Evolutionary conservation across 2,797 vertebrate genomes (phyloP).

Genomic region (Anabas testudineus): DNA sequence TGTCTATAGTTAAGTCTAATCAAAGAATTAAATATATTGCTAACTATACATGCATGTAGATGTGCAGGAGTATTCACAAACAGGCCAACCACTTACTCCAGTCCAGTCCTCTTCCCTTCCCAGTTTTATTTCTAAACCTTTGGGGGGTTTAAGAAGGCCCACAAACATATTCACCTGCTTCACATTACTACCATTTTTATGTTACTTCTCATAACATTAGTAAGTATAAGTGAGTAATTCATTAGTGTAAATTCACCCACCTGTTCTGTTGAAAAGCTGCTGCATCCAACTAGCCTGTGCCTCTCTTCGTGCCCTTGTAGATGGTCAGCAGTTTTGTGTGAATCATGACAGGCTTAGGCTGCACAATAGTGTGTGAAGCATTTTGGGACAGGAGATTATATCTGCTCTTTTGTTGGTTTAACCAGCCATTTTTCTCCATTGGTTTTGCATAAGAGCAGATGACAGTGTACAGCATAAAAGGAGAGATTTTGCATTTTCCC

Average conservation of each 20-base stretch:
- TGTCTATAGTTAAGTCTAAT: constrained; percentile 19
- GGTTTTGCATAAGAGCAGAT: constrained; percentile 47
- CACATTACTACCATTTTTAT: constrained; percentile 18
- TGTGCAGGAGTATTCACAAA: background rate
- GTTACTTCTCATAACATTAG: constrained; percentile 12
- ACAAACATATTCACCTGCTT: constrained; percentile 16
- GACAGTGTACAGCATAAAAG: too few species aligned
- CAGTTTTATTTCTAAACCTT: constrained; percentile 10
- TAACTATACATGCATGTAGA: constrained; percentile 13
- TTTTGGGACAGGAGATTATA: too few species aligned
- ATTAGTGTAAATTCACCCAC: constrained; percentile 47
- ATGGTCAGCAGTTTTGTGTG: constrained; percentile 44
- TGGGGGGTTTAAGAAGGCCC: background rate
- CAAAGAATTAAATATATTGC: constrained; percentile 41
- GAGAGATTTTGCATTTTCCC: too few species aligned
- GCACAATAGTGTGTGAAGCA: too few species aligned
- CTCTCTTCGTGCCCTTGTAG: constrained; percentile 18
- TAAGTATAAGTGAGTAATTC: constrained; percentile 11
- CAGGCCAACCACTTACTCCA: constrained; percentile 12
- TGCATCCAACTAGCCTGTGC: constrained; percentile 29
- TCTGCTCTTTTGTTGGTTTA: too few species aligned
- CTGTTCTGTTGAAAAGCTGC: constrained; percentile 48
- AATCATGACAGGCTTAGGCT: too few species aligned
- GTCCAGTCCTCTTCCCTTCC: background rate
- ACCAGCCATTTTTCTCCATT: constrained; percentile 27